phyloP scores from a whole-genome alignment of 2,797 vertebrate species.

The Gambelia wislizenii region DNA sequence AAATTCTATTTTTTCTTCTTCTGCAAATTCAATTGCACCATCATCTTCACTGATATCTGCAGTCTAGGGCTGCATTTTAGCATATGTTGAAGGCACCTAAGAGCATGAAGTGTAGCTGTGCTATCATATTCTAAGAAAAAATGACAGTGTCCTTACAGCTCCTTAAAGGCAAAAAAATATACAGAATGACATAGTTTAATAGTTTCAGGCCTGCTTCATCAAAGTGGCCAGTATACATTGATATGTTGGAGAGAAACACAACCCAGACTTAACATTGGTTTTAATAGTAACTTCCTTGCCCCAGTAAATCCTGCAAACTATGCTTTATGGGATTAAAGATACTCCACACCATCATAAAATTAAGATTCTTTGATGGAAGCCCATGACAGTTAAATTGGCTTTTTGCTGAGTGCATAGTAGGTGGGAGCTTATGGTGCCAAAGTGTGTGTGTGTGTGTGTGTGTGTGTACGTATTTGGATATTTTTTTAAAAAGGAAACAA shows the following conservation, averaged over 20 bases:
- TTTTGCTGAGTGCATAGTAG: not conserved
- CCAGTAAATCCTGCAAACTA: too few species aligned
- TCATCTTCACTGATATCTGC: slow-evolving; percentile 37
- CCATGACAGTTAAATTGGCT: not conserved
- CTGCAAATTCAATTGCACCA: slow-evolving; percentile 15
- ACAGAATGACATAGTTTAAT: not conserved
- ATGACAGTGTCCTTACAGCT: not conserved
- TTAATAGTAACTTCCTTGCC: not conserved
- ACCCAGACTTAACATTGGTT: not conserved
- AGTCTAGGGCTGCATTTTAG: slow-evolving; percentile 21
- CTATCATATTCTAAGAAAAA: not conserved
- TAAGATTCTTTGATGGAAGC: not conserved
- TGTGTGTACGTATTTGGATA: too few species aligned
- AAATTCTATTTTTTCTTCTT: slow-evolving; percentile 16
- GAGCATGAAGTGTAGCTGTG: not conserved
- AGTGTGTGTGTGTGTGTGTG: too few species aligned
- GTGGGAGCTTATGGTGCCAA: too few species aligned
- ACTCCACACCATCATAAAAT: not conserved
- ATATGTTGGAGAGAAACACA: not conserved
- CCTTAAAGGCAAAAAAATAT: not conserved
- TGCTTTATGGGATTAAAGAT: not conserved
- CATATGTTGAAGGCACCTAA: not conserved
- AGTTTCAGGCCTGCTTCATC: not conserved
- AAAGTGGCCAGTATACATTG: not conserved
- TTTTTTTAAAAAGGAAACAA: too few species aligned